Conservation (phyloP, 2,797 vertebrate genomes). For the Graptemys geographica region DNA sequence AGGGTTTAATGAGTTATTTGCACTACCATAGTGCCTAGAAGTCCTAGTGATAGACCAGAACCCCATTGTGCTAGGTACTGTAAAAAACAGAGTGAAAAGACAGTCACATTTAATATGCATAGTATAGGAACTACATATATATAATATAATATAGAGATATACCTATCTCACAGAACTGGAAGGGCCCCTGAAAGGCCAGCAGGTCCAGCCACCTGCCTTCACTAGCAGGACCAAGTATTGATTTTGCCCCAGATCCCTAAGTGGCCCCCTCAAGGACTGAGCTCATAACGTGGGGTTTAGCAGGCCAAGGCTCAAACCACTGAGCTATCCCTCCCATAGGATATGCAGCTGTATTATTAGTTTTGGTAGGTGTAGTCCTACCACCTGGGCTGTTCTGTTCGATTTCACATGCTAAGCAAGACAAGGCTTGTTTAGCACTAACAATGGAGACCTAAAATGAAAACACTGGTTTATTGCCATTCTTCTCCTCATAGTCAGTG, state of each 20-base stretch:
- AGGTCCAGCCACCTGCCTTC: no score
- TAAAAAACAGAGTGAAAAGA: background rate
- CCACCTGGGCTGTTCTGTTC: background rate
- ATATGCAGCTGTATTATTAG: rapidly evolving
- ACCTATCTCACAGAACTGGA: no score
- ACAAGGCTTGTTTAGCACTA: background rate
- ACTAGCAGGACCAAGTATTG: no score
- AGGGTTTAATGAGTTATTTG: background rate
- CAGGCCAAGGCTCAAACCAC: no score
- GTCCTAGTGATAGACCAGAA: background rate
- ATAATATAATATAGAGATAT: no score
- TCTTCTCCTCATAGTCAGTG: background rate
- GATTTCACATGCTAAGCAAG: background rate
- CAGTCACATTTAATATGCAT: background rate
- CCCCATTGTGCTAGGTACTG: background rate
- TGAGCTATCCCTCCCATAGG: no score
- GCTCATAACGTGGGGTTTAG: no score
- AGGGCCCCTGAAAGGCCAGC: no score
- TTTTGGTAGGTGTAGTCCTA: rapidly evolving
- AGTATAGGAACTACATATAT: no score
- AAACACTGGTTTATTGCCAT: background rate
- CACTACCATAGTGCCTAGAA: background rate
- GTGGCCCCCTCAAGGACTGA: no score
- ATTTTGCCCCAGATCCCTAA: no score
- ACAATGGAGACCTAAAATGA: background rate